Evolutionary conservation across 2,113 vertebrate genomes (phyloP).

Genomic region (Fregata magnificens): DNA sequence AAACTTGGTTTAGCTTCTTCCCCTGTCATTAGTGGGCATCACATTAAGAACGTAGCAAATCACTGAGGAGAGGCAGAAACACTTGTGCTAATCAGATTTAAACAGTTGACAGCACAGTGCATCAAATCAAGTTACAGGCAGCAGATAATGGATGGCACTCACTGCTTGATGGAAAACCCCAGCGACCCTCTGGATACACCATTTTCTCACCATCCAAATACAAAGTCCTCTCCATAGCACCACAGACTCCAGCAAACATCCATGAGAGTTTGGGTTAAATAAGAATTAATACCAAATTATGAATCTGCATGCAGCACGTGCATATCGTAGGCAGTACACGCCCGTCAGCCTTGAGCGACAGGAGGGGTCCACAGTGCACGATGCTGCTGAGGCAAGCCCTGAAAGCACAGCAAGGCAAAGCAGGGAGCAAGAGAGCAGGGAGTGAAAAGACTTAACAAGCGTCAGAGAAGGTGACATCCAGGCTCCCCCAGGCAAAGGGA

Average conservation of each 20-base stretch:
- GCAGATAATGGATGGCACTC: not conserved
- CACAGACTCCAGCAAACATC: not conserved
- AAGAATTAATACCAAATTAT: not conserved
- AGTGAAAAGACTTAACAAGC: not conserved
- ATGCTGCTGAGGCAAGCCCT: not conserved
- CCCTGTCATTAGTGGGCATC: not conserved
- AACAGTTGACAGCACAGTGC: not conserved
- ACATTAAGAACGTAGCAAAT: not conserved
- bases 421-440: not conserved
- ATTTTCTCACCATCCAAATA: not conserved
- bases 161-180: not conserved
- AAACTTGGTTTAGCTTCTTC: not conserved
- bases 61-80: not conserved
- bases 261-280: not conserved
- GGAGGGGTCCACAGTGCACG: not conserved
- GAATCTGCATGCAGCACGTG: fast-evolving
- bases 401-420: not conserved
- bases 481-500: fast-evolving
- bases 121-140: not conserved
- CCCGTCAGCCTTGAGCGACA: not conserved
- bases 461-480: not conserved
- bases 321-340: fast-evolving
- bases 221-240: not conserved
- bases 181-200: not conserved
- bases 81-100: slow-evolving; percentile 15